Percentiles rank a stretch among this genome's conserved stretches.
These are phyloP conservation scores for Drosophila lacicola DNA, from an alignment of 2,888 invertebrate genomes.

Conservation along the genomic window DNA sequence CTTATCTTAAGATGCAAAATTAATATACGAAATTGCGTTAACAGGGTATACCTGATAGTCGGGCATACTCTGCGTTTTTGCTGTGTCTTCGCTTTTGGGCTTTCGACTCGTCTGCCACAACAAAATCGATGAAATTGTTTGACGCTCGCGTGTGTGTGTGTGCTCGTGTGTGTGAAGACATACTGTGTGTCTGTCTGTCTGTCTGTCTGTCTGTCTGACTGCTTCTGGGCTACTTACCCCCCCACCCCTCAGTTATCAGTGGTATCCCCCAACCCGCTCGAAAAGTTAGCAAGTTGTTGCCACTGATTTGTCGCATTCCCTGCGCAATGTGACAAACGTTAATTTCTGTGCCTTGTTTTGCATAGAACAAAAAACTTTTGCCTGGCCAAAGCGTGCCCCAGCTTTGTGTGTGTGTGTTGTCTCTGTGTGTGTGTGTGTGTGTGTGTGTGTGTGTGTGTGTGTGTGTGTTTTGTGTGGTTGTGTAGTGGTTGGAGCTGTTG, in stretches of 20 bases:
- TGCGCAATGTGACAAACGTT: conserved; percentile 79
- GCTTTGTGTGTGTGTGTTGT: not conserved
- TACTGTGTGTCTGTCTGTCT: conserved; percentile 2
- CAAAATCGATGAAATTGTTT: conserved; percentile 72
- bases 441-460: not conserved
- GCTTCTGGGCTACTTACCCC: conserved; percentile 10
- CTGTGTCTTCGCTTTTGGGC: not conserved
- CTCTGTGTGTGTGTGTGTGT: not conserved
- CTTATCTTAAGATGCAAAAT: no score
- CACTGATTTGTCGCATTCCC: conserved; percentile 78
- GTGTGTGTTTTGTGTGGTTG: not conserved
- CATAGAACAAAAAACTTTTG: conserved; percentile 64
- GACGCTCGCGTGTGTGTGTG: conserved; percentile 39
- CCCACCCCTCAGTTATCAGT: not conserved
- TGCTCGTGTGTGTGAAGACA: conserved; percentile 21
- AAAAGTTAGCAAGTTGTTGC: conserved; percentile 48
- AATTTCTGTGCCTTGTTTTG: conserved; percentile 77
- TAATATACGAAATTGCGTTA: not conserved
- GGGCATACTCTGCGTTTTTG: not conserved
- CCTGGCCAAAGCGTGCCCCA: conserved; percentile 4
- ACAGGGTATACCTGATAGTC: conserved; percentile 1
- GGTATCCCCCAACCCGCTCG: not conserved
- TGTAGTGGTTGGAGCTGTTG: conserved; percentile 37
- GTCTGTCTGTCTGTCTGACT: conserved; percentile 19
- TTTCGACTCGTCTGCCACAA: conserved; percentile 19